These are phyloP conservation scores for Daphoenositta chrysoptera DNA, from an alignment of 2,113 vertebrate genomes.

Conservation along the genomic window DNA sequence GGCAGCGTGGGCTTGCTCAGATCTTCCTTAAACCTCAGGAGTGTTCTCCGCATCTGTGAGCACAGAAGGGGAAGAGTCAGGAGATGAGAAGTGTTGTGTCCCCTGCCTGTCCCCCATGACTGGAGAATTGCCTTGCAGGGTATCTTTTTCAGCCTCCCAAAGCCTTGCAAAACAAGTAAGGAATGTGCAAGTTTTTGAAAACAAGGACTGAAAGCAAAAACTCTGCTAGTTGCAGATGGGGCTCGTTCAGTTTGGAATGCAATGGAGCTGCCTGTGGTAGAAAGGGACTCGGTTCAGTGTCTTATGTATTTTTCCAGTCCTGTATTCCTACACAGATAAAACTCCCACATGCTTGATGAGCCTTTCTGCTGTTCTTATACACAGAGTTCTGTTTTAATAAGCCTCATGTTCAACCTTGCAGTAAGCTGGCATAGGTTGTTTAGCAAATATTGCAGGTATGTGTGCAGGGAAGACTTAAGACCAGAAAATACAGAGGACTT, in stretches of 20 bases:
- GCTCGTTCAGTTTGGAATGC: neutral
- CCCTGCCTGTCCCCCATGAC: neutral
- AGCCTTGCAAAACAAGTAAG: neutral
- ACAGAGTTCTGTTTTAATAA: neutral
- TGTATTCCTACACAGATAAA: neutral
- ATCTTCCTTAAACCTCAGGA: conserved; percentile 27
- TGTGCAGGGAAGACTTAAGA: neutral
- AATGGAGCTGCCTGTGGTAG: neutral
- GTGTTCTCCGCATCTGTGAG: neutral
- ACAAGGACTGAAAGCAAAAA: neutral
- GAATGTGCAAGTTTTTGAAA: neutral
- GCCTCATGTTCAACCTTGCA: neutral
- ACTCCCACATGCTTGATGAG: neutral
- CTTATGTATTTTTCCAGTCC: neutral
- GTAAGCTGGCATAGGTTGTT: neutral
- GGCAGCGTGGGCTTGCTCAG: conserved; percentile 7
- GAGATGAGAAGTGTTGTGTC: neutral
- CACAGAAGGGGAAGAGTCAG: neutral
- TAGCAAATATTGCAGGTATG: neutral
- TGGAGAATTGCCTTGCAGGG: neutral
- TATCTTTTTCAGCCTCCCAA: neutral
- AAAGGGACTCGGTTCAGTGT: neutral
- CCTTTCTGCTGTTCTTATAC: neutral
- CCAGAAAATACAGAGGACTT: neutral
- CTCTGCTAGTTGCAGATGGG: neutral